Percentiles rank a stretch among this genome's conserved stretches.
Evolutionary conservation across 2,888 invertebrate genomes (phyloP).

Genomic region (Caenorhabditis sinica): DNA sequence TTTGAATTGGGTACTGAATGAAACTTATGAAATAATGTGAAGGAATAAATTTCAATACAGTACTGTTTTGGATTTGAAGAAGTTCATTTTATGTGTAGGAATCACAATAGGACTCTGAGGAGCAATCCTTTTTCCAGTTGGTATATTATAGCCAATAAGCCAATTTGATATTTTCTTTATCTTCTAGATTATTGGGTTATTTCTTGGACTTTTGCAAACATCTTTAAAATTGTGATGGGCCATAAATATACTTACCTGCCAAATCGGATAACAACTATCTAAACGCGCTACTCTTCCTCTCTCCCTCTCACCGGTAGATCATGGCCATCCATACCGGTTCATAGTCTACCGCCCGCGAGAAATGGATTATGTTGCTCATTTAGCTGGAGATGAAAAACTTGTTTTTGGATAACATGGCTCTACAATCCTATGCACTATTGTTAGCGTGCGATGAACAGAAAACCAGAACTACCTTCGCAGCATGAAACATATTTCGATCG

Average conservation of each 20-base stretch:
- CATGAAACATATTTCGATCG: constrained; percentile 47
- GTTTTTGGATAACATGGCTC: constrained; percentile 60
- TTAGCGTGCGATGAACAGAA: constrained; percentile 10
- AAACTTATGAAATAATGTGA: too few species aligned
- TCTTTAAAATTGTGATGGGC: background rate
- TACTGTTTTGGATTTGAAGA: too few species aligned
- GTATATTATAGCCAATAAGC: too few species aligned
- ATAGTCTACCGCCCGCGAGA: constrained; percentile 14
- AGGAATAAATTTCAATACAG: too few species aligned
- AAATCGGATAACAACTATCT: constrained; percentile 45
- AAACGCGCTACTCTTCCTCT: background rate
- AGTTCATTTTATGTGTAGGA: too few species aligned
- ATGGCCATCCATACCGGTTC: constrained; percentile 41
- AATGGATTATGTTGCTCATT: constrained; percentile 55
- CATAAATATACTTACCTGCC: constrained; percentile 26
- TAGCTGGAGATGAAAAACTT: constrained; percentile 38
- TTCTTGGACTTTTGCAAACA: background rate
- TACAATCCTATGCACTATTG: constrained; percentile 58
- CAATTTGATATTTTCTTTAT: background rate
- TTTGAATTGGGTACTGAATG: too few species aligned
- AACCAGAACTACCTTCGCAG: constrained; percentile 47
- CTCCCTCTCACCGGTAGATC: background rate
- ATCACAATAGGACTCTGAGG: too few species aligned
- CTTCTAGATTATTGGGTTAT: background rate
- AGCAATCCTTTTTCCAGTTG: too few species aligned